Conservation (phyloP, 1,140 invertebrate genomes). For the Brachionus rubens region DNA sequence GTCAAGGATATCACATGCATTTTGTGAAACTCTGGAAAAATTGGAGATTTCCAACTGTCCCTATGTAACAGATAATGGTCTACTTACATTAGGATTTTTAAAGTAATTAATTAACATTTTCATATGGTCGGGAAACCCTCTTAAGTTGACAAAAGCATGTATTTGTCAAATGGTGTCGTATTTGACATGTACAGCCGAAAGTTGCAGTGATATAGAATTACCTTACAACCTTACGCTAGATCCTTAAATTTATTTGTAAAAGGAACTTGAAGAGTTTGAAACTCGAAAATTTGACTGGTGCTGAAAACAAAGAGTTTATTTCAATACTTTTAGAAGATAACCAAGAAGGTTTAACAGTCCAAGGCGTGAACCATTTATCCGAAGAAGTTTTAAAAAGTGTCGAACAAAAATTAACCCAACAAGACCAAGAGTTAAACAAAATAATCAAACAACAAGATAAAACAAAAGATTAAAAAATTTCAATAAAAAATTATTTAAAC, state of each 20-base stretch:
- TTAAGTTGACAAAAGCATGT: too few relatives aligned
- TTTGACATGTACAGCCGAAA: too few relatives aligned
- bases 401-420: not conserved
- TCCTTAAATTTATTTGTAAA: not conserved
- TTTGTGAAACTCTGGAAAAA: constrained; percentile 3
- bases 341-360: not conserved
- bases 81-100: constrained; percentile 20
- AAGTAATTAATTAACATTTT: not conserved
- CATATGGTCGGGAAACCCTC: too few relatives aligned
- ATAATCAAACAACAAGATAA: not conserved
- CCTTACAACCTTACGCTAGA: too few relatives aligned
- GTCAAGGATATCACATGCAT: constrained; percentile 8
- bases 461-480: not conserved
- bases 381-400: not conserved
- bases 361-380: not conserved
- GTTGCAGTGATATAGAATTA: too few relatives aligned
- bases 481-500: not conserved
- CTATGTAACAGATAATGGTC: constrained; percentile 13
- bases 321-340: constrained; percentile 18
- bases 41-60: constrained; percentile 14
- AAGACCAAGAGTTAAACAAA: not conserved
- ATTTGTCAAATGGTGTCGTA: too few relatives aligned
- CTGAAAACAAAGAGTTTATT: constrained; percentile 11
- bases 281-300: not conserved
- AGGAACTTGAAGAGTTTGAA: constrained; percentile 18